Evolutionary conservation across 2,797 vertebrate genomes (phyloP).

Genomic region (Mionectes olivaceus): DNA sequence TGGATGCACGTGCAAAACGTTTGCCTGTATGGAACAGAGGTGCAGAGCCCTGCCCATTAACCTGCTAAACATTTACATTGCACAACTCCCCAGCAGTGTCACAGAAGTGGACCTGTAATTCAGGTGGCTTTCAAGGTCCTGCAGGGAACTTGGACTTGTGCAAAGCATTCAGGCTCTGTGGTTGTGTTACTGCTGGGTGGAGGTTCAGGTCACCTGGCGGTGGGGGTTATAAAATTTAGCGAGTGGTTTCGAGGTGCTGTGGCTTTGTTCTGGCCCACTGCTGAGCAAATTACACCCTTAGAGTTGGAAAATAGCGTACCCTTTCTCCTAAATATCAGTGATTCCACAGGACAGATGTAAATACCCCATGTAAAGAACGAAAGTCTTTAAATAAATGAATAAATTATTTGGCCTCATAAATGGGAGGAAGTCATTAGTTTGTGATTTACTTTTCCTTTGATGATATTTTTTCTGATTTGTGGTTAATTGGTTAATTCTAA

Average conservation of each 20-base stretch:
- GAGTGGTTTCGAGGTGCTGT: not conserved
- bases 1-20: accelerated
- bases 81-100: too few relatives aligned
- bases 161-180: too few relatives aligned
- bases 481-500: not conserved
- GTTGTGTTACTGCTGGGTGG: too few relatives aligned
- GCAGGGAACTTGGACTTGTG: too few relatives aligned
- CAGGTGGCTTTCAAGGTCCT: too few relatives aligned
- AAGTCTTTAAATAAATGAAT: not conserved
- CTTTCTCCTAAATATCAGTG: not conserved
- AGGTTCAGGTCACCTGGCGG: too few relatives aligned
- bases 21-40: not conserved
- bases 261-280: not conserved
- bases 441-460: not conserved
- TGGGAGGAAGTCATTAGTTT: not conserved
- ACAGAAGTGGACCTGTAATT: too few relatives aligned
- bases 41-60: too few relatives aligned
- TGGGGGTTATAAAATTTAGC: not conserved
- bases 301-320: not conserved
- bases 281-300: not conserved
- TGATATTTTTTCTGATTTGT: not conserved
- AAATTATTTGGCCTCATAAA: not conserved
- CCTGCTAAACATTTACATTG: too few relatives aligned
- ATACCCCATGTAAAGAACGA: not conserved
- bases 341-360: not conserved